Evolutionary conservation across 2,113 vertebrate species (phyloP), one percentile per base, ranked within the genome.

Genomic region (Chrysochloris asiatica): DNA sequence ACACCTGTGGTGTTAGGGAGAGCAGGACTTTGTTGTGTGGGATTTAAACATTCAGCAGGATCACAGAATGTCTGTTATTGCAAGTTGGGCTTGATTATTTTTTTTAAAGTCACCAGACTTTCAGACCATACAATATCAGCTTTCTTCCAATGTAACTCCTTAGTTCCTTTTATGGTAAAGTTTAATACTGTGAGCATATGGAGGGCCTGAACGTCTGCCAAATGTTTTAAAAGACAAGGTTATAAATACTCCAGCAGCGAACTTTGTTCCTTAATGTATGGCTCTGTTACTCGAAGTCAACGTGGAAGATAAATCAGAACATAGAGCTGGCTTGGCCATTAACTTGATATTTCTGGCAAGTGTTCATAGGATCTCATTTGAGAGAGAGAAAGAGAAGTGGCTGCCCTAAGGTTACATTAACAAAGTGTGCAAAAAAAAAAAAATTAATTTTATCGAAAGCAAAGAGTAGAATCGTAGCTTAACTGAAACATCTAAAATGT

Each of bases 121-220:
- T 96, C 94, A 98, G 97, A 96, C 95, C 92, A 91, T 97, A 97
- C 96, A 97, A 95, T 97, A 97, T 98, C 96, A 97, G 95, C 96
- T 98, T 98, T 97, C 97, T 97, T 96, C 96, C 0, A 79, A 94
- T 96, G 97, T 93, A 92, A 59, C 94, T 97, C 90, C 93, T 97
- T 91, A 95, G 90, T 61, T 97, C 98, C 97, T 98, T 98, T 97
- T 98, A 98, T 97, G 97, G 98, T 95, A 97, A 98, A 97, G 93
- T 95, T 97, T 97, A 97, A 97, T 98, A 96, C 95, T 95, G 96
- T 86, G 97, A 98, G 96, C 98, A 98, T 98, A 98, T 98, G 98
- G 97, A 98, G 91, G 83, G 96, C 73, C 96, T 98, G 97, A 98
- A 97, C 28, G 95, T 83, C 96, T 98, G 98, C 98, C 97, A 98